These are phyloP conservation scores for Antennarius striatus DNA, from an alignment of 2,113 vertebrate genomes.

Conservation along the genomic window DNA sequence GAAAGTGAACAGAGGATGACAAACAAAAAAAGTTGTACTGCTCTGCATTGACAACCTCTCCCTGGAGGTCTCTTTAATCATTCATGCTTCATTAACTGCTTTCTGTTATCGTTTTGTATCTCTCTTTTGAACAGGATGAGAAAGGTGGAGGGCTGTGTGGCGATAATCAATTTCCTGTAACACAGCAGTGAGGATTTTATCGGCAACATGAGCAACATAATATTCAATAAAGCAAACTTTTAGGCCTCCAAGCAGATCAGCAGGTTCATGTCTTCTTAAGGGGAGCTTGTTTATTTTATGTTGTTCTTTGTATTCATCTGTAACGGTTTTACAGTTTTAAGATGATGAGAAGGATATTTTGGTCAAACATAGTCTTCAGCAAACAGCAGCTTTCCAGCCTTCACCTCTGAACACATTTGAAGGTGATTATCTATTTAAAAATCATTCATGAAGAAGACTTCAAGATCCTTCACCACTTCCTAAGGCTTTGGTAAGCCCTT, in stretches of 20 bases:
- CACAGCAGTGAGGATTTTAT: constrained; percentile 26
- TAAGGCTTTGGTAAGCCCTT: too few species aligned
- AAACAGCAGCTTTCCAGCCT: too few species aligned
- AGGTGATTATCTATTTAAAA: too few species aligned
- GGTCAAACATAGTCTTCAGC: too few species aligned
- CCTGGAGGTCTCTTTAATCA: constrained; percentile 74
- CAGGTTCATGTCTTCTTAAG: not conserved
- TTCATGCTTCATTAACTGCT: constrained; percentile 71
- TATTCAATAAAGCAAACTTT: constrained; percentile 33
- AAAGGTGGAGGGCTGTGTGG: constrained; percentile 37
- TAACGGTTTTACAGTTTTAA: too few species aligned
- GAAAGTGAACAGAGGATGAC: constrained; percentile 79
- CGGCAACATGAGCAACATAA: constrained; percentile 16
- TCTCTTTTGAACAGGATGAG: constrained; percentile 43
- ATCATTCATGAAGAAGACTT: too few species aligned
- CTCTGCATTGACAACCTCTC: constrained; percentile 58
- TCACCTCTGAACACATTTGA: too few species aligned
- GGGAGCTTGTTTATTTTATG: too few species aligned
- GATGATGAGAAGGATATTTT: too few species aligned
- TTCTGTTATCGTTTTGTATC: constrained; percentile 58
- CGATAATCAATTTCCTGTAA: constrained; percentile 57
- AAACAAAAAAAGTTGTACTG: constrained; percentile 53
- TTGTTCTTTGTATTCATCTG: too few species aligned
- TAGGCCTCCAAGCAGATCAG: constrained; percentile 23
- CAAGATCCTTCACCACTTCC: too few species aligned